Conservation (phyloP, 2,888 invertebrate genomes). For the Boloria selene region DNA sequence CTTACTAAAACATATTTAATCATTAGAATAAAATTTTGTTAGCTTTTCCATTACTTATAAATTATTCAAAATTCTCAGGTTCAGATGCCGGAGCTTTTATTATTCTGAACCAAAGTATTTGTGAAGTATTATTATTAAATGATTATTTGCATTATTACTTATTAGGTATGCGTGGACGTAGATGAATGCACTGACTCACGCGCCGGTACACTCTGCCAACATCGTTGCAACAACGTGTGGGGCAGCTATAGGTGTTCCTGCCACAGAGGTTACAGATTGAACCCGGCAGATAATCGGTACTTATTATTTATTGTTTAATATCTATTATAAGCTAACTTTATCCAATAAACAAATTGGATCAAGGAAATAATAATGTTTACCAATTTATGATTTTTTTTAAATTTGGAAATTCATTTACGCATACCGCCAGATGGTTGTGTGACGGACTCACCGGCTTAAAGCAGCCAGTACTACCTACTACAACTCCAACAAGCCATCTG, state of each 20-base stretch:
- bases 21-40: too few species aligned
- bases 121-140: neutral
- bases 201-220: conserved; percentile 85
- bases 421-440: too few species aligned
- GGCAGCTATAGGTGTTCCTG: conserved; percentile 95
- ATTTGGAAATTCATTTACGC: too few species aligned
- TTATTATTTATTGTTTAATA: neutral
- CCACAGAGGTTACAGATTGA: conserved; percentile 90
- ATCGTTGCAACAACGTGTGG: conserved; percentile 94
- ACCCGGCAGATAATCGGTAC: conserved; percentile 65
- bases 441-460: too few species aligned
- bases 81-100: too few species aligned
- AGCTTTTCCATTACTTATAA: too few species aligned
- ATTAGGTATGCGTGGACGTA: conserved; percentile 83
- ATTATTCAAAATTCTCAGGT: too few species aligned
- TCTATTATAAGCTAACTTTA: neutral
- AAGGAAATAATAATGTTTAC: too few species aligned
- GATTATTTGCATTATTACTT: conserved; percentile 35
- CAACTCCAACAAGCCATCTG: too few species aligned
- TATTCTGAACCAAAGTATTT: too few species aligned
- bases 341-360: neutral
- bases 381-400: too few species aligned
- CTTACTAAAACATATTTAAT: neutral
- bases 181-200: conserved; percentile 84
- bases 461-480: too few species aligned